phyloP scores from a whole-genome alignment of 2,113 vertebrate species.

The Pygathrix nemaeus region DNA sequence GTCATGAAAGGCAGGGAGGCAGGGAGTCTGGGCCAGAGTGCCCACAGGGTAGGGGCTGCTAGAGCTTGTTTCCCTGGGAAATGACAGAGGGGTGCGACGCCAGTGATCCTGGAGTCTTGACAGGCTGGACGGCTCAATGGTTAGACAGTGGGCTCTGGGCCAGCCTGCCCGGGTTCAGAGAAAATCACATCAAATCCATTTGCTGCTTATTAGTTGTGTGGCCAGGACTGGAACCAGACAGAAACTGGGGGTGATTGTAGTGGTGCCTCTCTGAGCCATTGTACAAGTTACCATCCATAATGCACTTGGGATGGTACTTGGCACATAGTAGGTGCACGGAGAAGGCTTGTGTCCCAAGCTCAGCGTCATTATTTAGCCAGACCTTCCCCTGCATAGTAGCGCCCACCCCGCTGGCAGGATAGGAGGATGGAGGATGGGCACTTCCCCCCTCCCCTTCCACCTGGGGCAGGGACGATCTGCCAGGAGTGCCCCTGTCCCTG shows the following conservation, averaged over 20 bases:
- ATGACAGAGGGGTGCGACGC: fast-evolving
- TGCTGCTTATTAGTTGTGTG: too few relatives aligned
- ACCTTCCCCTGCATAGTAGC: too few relatives aligned
- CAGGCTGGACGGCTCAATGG: neutral
- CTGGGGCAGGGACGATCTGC: neutral
- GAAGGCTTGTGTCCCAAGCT: neutral
- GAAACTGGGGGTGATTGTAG: fast-evolving
- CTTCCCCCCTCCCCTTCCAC: neutral
- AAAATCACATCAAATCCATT: too few relatives aligned
- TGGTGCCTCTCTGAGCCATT: neutral
- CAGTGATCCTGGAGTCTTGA: fast-evolving
- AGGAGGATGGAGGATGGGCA: neutral
- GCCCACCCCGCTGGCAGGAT: neutral
- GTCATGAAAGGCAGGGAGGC: neutral
- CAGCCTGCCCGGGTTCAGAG: neutral
- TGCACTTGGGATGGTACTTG: neutral
- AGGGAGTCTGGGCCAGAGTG: neutral
- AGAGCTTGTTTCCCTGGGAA: neutral
- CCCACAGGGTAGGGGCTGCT: neutral
- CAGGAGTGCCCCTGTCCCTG: neutral
- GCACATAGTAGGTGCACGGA: neutral
- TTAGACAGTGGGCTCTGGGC: neutral
- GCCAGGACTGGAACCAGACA: fast-evolving
- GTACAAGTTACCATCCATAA: neutral
- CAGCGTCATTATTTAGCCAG: neutral